A percentile compares a stretch with the other conserved stretches of the same genome.
Evolutionary conservation across 2,888 invertebrate genomes (phyloP).

Genomic region (Geophilus truncorum): DNA sequence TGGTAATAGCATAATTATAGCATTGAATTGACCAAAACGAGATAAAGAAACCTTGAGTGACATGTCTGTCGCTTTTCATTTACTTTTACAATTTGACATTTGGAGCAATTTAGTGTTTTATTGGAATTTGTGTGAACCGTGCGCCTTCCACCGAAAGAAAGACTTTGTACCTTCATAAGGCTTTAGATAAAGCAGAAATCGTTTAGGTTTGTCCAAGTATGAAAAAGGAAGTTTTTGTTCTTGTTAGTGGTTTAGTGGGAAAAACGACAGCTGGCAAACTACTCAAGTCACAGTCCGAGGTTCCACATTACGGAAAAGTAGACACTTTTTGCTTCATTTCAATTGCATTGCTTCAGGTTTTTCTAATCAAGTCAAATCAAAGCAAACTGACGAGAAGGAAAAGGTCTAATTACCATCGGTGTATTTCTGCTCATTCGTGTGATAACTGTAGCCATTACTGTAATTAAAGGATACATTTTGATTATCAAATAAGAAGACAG

Average conservation of each 20-base stretch:
- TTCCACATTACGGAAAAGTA: neutral
- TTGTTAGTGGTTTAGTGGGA: neutral
- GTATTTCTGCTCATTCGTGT: no score
- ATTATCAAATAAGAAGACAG: no score
- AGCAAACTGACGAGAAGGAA: neutral
- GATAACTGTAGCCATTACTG: neutral
- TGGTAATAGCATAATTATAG: no score
- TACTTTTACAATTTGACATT: no score
- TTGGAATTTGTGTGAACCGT: neutral
- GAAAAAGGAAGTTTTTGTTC: no score
- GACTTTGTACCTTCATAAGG: slow-evolving; percentile 1
- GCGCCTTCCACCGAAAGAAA: neutral
- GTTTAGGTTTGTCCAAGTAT: neutral
- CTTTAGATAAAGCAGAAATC: neutral
- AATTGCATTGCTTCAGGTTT: no score
- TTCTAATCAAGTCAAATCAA: neutral
- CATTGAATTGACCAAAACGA: no score
- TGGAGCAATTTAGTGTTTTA: neutral
- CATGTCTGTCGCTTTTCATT: no score
- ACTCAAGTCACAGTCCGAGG: neutral
- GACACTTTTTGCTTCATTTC: no score
- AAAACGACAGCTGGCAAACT: neutral
- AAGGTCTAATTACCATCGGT: no score
- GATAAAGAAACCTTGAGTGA: no score
- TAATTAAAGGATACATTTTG: neutral